These are phyloP conservation scores for Ctenochaetus hawaiiensis DNA, from an alignment of 2,797 vertebrate species.

Conservation along the genomic window DNA sequence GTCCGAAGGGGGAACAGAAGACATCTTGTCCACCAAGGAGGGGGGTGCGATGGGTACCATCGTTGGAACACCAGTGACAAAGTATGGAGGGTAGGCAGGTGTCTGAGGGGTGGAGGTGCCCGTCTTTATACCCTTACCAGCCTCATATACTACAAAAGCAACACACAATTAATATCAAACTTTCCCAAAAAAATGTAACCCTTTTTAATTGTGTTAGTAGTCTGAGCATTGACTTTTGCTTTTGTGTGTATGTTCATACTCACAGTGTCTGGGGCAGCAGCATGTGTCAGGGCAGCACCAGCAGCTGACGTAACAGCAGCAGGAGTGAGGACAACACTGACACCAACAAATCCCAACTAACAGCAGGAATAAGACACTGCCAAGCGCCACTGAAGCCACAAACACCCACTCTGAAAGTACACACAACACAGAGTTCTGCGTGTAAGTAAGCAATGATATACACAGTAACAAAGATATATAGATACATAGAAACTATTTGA, in stretches of 20 bases:
- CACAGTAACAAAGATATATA: background rate
- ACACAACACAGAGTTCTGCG: constrained; percentile 33
- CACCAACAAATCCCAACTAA: constrained; percentile 97
- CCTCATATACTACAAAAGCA: constrained; percentile 90
- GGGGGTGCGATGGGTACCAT: constrained; percentile 91
- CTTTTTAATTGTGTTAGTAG: background rate
- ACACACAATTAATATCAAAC: constrained; percentile 3
- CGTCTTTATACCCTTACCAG: constrained; percentile 95
- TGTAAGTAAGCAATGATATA: constrained; percentile 5
- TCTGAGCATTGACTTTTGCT: background rate
- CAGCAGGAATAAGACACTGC: constrained; percentile 91
- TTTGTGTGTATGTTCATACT: constrained; percentile 77
- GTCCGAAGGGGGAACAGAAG: constrained; percentile 82
- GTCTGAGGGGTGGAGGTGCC: constrained; percentile 85
- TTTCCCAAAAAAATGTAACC: background rate
- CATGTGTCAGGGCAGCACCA: constrained; percentile 97
- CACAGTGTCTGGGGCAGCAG: constrained; percentile 96
- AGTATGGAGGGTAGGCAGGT: constrained; percentile 92
- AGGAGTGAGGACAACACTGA: constrained; percentile 98
- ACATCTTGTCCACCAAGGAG: constrained; percentile 92
- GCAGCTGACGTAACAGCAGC: constrained; percentile 97
- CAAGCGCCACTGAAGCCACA: constrained; percentile 91
- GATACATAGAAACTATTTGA: background rate
- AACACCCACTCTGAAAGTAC: constrained; percentile 95
- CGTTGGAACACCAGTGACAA: constrained; percentile 91